A percentile compares a stretch with the other conserved stretches of the same genome.
Evolutionary conservation across 2,797 vertebrate species (phyloP).

Genomic region (Labeo calbasu): DNA sequence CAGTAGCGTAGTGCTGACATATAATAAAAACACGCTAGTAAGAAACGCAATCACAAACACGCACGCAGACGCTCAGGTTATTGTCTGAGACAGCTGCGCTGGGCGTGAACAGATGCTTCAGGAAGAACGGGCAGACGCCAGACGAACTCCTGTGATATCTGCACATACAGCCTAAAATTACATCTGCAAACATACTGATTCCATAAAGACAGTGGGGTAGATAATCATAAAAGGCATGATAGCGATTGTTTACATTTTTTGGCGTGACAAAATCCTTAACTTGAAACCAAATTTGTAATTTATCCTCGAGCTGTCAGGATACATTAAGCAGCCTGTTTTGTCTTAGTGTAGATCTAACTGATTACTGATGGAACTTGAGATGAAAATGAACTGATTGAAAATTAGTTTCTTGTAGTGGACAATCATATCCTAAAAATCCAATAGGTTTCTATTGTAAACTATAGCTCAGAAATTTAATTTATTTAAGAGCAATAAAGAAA

Average conservation of each 20-base stretch:
- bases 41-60: conserved; percentile 33
- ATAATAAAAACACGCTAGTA: conserved; percentile 49
- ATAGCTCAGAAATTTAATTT: neutral
- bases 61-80: conserved; percentile 35
- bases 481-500: no score
- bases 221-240: neutral
- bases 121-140: conserved; percentile 46
- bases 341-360: neutral
- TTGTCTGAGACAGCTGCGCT: conserved; percentile 28
- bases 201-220: neutral
- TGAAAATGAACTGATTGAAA: no score
- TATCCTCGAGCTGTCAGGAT: neutral
- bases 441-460: neutral
- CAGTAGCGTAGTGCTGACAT: conserved; percentile 43
- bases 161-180: neutral
- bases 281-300: neutral
- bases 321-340: neutral
- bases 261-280: neutral
- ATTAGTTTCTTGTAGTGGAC: neutral
- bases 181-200: neutral
- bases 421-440: neutral
- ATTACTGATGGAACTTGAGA: neutral
- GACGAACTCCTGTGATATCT: conserved; percentile 16
- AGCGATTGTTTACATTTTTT: neutral
- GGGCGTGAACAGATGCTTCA: conserved; percentile 40